Conservation (phyloP, 2,113 vertebrate species). For the Tinamus guttatus region DNA sequence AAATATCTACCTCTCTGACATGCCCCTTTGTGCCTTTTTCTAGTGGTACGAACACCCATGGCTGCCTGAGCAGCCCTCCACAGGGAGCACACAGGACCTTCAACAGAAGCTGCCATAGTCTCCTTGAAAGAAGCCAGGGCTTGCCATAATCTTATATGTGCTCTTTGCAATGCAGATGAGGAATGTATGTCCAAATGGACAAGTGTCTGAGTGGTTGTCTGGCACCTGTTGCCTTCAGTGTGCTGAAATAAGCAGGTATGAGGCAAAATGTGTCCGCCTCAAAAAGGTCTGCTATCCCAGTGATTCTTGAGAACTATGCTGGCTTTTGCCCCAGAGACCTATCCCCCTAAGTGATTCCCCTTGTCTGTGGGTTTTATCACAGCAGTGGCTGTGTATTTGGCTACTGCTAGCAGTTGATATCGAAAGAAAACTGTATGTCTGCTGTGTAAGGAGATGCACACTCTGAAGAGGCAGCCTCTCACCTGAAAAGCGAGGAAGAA, state of each 20-base stretch:
- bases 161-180: not conserved
- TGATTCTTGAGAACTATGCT: not conserved
- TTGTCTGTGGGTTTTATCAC: not conserved
- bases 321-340: not conserved
- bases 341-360: too few species aligned
- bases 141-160: accelerated
- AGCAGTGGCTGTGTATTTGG: not conserved
- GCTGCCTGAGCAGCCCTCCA: not conserved
- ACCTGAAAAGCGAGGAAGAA: not conserved
- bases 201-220: not conserved
- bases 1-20: not conserved
- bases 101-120: not conserved
- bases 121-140: accelerated
- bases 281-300: not conserved
- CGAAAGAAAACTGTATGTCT: not conserved
- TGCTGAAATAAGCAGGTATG: not conserved
- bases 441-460: not conserved
- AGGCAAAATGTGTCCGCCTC: not conserved
- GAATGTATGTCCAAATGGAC: not conserved
- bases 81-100: accelerated
- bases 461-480: not conserved
- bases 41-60: not conserved
- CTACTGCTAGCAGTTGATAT: not conserved
- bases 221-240: accelerated
- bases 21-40: not conserved